Evolutionary conservation across 2,888 invertebrate genomes (phyloP), one percentile per base, ranked within the genome.

Genomic region (Adineta ricciae): DNA sequence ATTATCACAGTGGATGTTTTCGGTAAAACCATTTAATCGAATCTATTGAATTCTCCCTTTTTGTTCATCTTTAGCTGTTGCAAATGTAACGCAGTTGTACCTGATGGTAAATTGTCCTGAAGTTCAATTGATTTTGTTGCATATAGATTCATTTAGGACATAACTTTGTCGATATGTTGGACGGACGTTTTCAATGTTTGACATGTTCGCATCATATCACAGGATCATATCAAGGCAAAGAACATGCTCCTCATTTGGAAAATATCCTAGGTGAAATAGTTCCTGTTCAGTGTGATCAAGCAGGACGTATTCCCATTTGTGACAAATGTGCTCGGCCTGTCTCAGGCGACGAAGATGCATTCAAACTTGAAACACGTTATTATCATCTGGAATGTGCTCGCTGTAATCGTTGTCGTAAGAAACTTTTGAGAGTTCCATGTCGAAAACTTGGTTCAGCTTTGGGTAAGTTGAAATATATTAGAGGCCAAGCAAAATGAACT

Each of bases 371-470:
- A 27, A 52, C 49, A 49, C 36, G 83, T 41, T 52, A 83, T 50
- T 83, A 83, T 83, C 83, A 83, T 83, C 41, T 83, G 8, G 50
- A 49, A 50, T 83, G 83, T 52, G 49, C 83, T 24, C 49, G 50
- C n/a, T 83, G 83, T 50, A 83, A 83, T 50, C 46, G 83, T 3
- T 83, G 83, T 52, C 83, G 83, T 41, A 49, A 52, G 52, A 83
- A 83, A 50, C 32, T 83, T 27, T 36, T 83, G 8, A 49, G 27
- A 52, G 50, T 83, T 21, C 83, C 83, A n/a, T 83, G 83, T 21
- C 9, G 83, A 83, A 83, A 83, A 52, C 52, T 83, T 52, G 83
- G 83, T 9, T 83, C 83, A n/a, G 83, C 83, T 49, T n/a, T 78
- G 14, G 78, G 78, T 78, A 78, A 78, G n/a, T 38, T 24, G 38